Evolutionary conservation across 1,140 invertebrate species (phyloP).

Genomic region (Asobara japonica): DNA sequence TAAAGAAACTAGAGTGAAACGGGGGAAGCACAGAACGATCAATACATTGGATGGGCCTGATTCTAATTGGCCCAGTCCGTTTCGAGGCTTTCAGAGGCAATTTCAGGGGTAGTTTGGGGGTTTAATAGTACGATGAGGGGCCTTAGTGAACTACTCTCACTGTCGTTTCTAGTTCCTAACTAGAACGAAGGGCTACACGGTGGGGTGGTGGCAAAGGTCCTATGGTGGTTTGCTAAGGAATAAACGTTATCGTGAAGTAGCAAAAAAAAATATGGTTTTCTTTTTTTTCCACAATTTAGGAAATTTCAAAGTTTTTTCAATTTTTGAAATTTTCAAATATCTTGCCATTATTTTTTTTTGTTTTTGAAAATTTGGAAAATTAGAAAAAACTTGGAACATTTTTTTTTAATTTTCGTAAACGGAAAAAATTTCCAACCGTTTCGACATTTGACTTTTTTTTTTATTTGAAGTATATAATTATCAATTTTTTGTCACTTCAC

Average conservation of each 20-base stretch:
- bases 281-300: too few relatives aligned
- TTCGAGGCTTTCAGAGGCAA: slow-evolving; percentile 56
- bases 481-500: not conserved
- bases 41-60: slow-evolving; percentile 58
- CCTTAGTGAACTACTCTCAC: too few relatives aligned
- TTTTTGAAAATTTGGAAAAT: too few relatives aligned
- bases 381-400: too few relatives aligned
- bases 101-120: slow-evolving; percentile 14
- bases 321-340: too few relatives aligned
- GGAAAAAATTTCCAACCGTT: too few relatives aligned
- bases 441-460: too few relatives aligned
- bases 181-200: not conserved
- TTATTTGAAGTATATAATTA: not conserved
- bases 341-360: too few relatives aligned
- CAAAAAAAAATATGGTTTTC: not conserved
- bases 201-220: not conserved
- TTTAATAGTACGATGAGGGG: slow-evolving; percentile 2
- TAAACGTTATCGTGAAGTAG: not conserved
- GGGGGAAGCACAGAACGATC: slow-evolving; percentile 58
- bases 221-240: not conserved
- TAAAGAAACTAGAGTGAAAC: slow-evolving; percentile 69
- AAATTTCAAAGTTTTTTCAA: too few relatives aligned
- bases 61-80: slow-evolving; percentile 59
- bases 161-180: slow-evolving; percentile 1
- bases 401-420: too few relatives aligned